Conservation (phyloP, 1,140 invertebrate genomes). For the Formica selysi region DNA sequence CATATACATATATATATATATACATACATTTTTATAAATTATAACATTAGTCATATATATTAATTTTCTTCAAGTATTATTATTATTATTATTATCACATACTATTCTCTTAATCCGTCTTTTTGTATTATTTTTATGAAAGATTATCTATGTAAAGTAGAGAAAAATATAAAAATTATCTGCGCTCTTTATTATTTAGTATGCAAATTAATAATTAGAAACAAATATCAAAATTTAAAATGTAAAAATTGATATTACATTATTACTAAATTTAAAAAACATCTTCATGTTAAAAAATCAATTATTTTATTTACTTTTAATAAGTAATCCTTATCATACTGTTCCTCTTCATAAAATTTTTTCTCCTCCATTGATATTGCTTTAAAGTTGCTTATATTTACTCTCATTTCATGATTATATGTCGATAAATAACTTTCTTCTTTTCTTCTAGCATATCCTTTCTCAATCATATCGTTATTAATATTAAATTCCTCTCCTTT, state of each 20-base stretch:
- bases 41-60: too few species aligned
- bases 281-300: not conserved
- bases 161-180: too few species aligned
- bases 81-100: too few species aligned
- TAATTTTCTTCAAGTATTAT: too few species aligned
- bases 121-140: too few species aligned
- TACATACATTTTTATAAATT: not conserved
- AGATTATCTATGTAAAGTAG: too few species aligned
- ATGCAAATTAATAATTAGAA: too few species aligned
- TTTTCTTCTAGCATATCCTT: conserved; percentile 88
- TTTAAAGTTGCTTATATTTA: conserved; percentile 67
- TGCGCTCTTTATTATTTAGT: too few species aligned
- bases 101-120: too few species aligned
- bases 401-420: conserved; percentile 86
- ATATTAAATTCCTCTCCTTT: conserved; percentile 82
- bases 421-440: conserved; percentile 92
- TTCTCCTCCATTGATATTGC: conserved; percentile 83
- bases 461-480: conserved; percentile 89
- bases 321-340: conserved; percentile 81
- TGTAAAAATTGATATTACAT: not conserved
- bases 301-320: conserved; percentile 25
- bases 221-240: too few species aligned
- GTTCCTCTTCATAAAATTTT: conserved; percentile 85
- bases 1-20: conserved; percentile 63
- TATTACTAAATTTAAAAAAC: not conserved